phyloP scores from a whole-genome alignment of 2,113 vertebrate genomes.

The Chloropsis hardwickii region DNA sequence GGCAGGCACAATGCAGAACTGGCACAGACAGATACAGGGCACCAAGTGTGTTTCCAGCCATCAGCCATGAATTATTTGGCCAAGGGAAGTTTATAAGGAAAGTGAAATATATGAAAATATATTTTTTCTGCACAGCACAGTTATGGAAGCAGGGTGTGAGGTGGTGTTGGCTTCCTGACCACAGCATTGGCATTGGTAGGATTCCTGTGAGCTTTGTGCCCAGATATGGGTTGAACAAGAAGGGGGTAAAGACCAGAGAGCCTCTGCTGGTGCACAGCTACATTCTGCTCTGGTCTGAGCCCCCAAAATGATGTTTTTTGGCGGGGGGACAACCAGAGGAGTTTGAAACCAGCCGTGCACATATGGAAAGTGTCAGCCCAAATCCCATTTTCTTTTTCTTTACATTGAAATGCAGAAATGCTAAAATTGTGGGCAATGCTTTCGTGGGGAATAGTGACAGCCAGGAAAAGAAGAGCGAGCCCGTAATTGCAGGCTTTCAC shows the following conservation, averaged over 20 bases:
- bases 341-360: rapidly evolving
- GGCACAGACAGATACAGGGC: neutral
- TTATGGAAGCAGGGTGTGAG: neutral
- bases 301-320: neutral
- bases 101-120: too few species aligned
- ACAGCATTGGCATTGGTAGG: rapidly evolving
- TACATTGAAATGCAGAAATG: conserved; percentile 5
- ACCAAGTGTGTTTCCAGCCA: neutral
- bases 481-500: conserved; percentile 51
- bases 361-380: neutral
- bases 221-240: neutral
- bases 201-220: neutral
- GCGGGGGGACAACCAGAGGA: neutral
- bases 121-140: neutral
- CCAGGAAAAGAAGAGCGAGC: neutral
- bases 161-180: neutral
- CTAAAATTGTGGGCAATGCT: conserved; percentile 15
- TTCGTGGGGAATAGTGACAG: conserved; percentile 30
- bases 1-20: neutral
- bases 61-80: neutral
- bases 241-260: neutral
- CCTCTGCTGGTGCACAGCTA: neutral
- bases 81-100: neutral
- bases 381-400: neutral
- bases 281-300: neutral